Evolutionary conservation across 2,797 vertebrate species (phyloP).

Genomic region (Thripadectes ignobilis): DNA sequence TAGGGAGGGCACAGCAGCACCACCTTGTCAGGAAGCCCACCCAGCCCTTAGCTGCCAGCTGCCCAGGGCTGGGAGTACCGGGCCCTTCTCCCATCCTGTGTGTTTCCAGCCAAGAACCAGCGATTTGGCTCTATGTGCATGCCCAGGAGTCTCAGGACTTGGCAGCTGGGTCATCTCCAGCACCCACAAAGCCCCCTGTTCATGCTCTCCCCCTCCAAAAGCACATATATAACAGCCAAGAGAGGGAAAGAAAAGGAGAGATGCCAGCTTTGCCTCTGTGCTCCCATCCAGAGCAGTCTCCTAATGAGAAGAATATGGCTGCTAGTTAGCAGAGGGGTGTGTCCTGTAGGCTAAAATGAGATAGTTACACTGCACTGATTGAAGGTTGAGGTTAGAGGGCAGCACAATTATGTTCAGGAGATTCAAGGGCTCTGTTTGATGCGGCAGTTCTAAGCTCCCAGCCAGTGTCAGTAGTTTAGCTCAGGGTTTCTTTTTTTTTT

Average conservation of each 20-base stretch:
- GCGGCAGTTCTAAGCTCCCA: slow-evolving; percentile 90
- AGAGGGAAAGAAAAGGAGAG: slow-evolving; percentile 35
- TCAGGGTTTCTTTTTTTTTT: slow-evolving; percentile 76
- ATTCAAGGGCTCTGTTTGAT: slow-evolving; percentile 92
- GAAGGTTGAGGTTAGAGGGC: slow-evolving; percentile 92
- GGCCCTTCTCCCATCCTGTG: fast-evolving
- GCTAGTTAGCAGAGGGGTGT: slow-evolving; percentile 92
- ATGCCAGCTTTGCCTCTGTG: slow-evolving; percentile 40
- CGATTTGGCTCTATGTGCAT: neutral
- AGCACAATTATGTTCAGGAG: slow-evolving; percentile 96
- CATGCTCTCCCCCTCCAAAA: neutral
- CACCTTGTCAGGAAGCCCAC: neutral
- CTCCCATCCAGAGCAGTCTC: slow-evolving; percentile 76
- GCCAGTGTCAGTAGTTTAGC: slow-evolving; percentile 82
- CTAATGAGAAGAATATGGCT: slow-evolving; percentile 87
- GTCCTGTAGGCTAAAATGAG: slow-evolving; percentile 83
- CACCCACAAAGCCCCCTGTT: slow-evolving; percentile 20
- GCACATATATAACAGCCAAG: slow-evolving; percentile 37
- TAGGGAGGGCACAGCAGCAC: neutral
- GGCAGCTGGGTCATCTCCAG: slow-evolving; percentile 9
- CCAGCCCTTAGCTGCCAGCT: neutral
- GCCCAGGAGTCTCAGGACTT: neutral
- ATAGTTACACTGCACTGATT: slow-evolving; percentile 86
- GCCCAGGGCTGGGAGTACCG: fast-evolving
- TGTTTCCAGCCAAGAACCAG: neutral